Percentiles rank a stretch among this genome's conserved stretches.
These are phyloP conservation scores for Lepus timidus DNA, from an alignment of 2,113 vertebrate species.

Conservation along the genomic window DNA sequence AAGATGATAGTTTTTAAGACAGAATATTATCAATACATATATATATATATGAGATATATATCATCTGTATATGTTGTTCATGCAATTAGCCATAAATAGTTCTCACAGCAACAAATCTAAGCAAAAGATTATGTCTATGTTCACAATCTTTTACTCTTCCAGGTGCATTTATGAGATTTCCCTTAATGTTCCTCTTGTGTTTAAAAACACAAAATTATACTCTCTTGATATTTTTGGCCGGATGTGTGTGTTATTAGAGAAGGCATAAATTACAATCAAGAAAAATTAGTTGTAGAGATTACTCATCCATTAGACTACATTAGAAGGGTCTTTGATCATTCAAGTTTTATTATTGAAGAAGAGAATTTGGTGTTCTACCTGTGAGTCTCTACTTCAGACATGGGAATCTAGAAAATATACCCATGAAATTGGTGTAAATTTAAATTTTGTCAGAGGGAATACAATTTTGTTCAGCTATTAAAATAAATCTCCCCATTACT, in stretches of 20 bases:
- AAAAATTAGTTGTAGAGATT: background rate
- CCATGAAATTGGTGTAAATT: background rate
- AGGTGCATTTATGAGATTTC: background rate
- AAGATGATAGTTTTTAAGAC: background rate
- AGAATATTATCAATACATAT: background rate
- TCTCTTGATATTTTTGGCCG: background rate
- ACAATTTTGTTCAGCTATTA: background rate
- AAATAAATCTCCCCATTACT: background rate
- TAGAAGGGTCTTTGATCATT: background rate
- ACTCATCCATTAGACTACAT: background rate
- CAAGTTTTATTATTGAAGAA: background rate
- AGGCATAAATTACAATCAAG: background rate
- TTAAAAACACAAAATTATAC: slow-evolving; percentile 23
- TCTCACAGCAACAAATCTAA: slow-evolving; percentile 15
- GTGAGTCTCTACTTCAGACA: background rate
- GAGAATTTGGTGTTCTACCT: background rate
- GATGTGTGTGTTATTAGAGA: background rate
- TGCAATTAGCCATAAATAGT: background rate
- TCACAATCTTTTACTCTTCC: background rate
- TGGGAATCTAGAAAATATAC: background rate
- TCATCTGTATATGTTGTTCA: background rate
- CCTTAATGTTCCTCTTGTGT: background rate
- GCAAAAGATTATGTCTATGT: background rate
- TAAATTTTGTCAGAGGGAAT: background rate
- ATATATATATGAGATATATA: too few species aligned